Base-by-base conservation (phyloP, 1,140 invertebrate genomes). In the Anadara kagoshimensis region DNA sequence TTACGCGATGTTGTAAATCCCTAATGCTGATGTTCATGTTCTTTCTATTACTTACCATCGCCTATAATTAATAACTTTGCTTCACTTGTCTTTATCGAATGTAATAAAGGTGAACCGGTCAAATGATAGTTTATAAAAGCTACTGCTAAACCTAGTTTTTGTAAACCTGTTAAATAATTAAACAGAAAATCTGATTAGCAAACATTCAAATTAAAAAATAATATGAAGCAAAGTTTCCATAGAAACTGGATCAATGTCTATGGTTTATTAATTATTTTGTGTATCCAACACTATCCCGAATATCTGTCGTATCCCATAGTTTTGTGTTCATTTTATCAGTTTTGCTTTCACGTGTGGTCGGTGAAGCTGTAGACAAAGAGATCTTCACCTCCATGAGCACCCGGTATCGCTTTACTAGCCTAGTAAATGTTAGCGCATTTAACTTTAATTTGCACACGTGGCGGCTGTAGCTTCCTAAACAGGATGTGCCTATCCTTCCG, bases 91-190 rank as follows among this genome's bases (percentile, higher is more conserved):
- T 69, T 75, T 22, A 86, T 68, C 16, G 78, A 79, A 45, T 85
- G 83, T 26, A 75, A 29, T 58, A n/a, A 86, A 12, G 82, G 79
- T 20, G 78, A 73, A 7, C 59, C 59, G 41, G 62, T 69, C n/a
- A 85, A 68, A 64, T 84, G 79, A 58, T 69, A 78, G 62, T 86
- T 86, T 26, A 86, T 77, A 24, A 83, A 78, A 20, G 83, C 80
- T 44, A 74, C 76, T 36, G 75, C 65, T 24, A 84, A 53, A 47
- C 85, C 85, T 22, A 86, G 41, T 56, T 85, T 86, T 69, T 82
- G 81, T 29, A 86, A 68, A 56, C 83, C 85, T 86, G 66, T 18
- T 56, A 53, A 43, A 12, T n/a, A 43, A 43, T 43, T 49, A 49
- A 4, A 49, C 16, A 49, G 47, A 49, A n/a, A n/a, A 18, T 18